Base-by-base conservation (phyloP, 2,888 invertebrate genomes). In the Megaustenia siamemsis region DNA sequence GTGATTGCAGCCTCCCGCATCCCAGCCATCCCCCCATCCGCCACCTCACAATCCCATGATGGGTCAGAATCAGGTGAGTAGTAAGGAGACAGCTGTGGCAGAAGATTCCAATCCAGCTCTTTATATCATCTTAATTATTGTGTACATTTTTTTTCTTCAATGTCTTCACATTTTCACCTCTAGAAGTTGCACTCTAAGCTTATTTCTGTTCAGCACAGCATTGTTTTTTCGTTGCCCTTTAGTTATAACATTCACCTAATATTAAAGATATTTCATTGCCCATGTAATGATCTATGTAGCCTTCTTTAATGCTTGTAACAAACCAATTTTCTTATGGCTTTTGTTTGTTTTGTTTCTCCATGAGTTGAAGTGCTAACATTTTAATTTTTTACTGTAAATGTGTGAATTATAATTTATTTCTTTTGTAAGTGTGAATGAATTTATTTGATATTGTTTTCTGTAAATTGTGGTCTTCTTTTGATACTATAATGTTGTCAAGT, bases 1-100 rank as follows among this genome's bases (percentile, higher is more conserved):
- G 85, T 85, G 63, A 66, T 87, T 82, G 85, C 87, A 95, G 90
- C 95, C 95, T 92, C 95, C 98, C 94, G 97, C 97, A 91, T 97
- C 97, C 95, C 97, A 98, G 94, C 98, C 97, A 95, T 98, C 97
- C 94, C 97, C 95, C 87, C 95, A 96, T 95, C 96, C 96, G 96
- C 97, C 95, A 95, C 97, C 95, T 95, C 97, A 96, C 95, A 96
- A 95, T 95, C 97, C 95, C 95, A 96, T 97, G 96, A 96, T 97
- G 96, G 90, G 91, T 80, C 96, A 96, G 93, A 96, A 95, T 91
- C 97, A 97, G 94, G 95, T 95, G 93, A 95, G 95, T 95, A 90
- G 88, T 71, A 71, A 68, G 68, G 77, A 63, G 24, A 77, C 49
- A 60, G n/a, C 38, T 56, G 71, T 49, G 56, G 21, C 66, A 71